Percentiles rank a stretch among this genome's conserved stretches.
These are phyloP conservation scores for Haliclystus octoradiatus DNA, from an alignment of 30 jellyfish, hydroid and myxozoan species.

Conservation along the genomic window DNA sequence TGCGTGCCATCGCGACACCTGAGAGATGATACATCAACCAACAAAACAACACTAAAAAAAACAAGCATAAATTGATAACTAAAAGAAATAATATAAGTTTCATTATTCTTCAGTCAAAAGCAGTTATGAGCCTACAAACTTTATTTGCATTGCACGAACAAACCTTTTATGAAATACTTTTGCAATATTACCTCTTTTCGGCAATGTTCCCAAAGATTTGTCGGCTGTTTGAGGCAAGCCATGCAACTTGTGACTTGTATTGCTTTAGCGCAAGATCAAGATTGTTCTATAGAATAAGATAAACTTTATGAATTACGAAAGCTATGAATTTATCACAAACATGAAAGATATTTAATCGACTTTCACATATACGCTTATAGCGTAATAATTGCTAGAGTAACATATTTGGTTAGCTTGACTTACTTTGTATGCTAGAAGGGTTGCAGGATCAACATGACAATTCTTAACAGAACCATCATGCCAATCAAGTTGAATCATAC, in stretches of 20 bases:
- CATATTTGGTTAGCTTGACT: no score
- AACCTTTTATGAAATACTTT: not conserved
- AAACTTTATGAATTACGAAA: not conserved
- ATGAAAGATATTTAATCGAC: not conserved
- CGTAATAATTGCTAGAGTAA: no score
- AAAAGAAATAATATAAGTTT: not conserved
- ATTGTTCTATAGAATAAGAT: conserved; percentile 33
- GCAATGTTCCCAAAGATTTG: conserved; percentile 52
- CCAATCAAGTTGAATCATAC: conserved; percentile 95
- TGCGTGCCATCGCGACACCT: conserved; percentile 37
- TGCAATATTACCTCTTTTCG: conserved; percentile 38
- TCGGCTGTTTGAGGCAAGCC: conserved; percentile 66
- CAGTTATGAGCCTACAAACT: no score
- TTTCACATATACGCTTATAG: not conserved
- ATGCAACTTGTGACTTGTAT: conserved; percentile 56
- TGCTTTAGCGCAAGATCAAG: conserved; percentile 34
- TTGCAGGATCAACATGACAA: conserved; percentile 88
- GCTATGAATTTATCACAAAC: not conserved
- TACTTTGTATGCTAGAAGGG: conserved; percentile 51
- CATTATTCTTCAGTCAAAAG: no score
- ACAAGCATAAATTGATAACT: not conserved
- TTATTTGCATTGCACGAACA: not conserved
- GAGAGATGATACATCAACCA: conserved; percentile 66
- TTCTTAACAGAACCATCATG: conserved; percentile 84
- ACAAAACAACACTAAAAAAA: conserved; percentile 45